phyloP scores from a whole-genome alignment of 2,113 vertebrate genomes.

The Pteruthius melanotis region DNA sequence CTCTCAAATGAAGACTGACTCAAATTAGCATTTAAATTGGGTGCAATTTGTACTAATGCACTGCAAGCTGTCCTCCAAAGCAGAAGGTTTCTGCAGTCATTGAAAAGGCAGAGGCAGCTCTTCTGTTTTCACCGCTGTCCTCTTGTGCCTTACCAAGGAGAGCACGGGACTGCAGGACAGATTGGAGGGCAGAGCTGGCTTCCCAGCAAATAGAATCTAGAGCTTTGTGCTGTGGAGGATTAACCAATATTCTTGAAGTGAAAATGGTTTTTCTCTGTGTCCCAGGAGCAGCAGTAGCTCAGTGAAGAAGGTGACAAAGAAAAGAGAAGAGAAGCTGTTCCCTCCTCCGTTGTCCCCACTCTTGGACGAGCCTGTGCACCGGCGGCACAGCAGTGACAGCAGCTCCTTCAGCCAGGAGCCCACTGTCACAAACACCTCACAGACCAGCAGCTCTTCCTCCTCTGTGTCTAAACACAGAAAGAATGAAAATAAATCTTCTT shows the following conservation, averaged over 20 bases:
- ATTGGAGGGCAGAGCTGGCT: not conserved
- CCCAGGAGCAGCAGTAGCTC: constrained; percentile 65
- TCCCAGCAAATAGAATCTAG: not conserved
- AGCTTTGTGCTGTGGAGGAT: not conserved
- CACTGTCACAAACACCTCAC: constrained; percentile 18
- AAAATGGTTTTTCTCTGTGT: not conserved
- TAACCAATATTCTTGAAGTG: not conserved
- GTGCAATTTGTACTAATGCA: constrained; percentile 44
- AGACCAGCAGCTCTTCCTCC: constrained; percentile 65
- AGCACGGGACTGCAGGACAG: not conserved
- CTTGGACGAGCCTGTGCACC: constrained; percentile 80
- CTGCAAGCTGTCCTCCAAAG: constrained; percentile 45
- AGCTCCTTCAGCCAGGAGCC: constrained; percentile 80
- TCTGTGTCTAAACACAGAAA: constrained; percentile 81
- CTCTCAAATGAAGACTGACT: constrained; percentile 53
- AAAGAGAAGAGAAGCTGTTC: constrained; percentile 87
- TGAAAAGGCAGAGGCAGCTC: not conserved
- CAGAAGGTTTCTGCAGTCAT: not conserved
- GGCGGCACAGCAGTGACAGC: constrained; percentile 75
- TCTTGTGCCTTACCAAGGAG: not conserved
- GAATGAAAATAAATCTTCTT: constrained; percentile 81
- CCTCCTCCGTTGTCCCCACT: constrained; percentile 90
- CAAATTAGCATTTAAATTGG: constrained; percentile 62
- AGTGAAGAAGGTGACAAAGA: constrained; percentile 83
- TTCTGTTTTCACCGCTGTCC: not conserved